Base-by-base conservation (phyloP, 2,113 vertebrate genomes). In the Pseudolaguvia tuberculata region DNA sequence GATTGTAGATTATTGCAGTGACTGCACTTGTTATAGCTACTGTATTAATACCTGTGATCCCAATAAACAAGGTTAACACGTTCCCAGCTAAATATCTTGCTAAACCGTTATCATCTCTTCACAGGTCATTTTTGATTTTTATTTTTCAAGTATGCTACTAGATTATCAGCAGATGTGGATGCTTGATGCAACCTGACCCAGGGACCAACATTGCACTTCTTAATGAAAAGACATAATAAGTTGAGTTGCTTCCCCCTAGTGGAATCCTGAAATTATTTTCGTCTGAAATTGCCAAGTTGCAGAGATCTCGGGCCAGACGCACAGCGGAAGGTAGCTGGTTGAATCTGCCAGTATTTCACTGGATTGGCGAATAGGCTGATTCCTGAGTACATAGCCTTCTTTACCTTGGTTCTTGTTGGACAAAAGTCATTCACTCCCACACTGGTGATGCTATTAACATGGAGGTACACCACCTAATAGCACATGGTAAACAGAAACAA, bases 291-390 rank as follows among this genome's bases (percentile, higher is more conserved):
- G 7, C 93, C 96, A 0, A 99, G 90, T 7, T 99, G 97, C 56
- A 99, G 88, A 0, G 94, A 95, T 75, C 94, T 93, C 81, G 92
- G 89, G 57, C 92, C 90, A 20, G 92, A 84, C 74, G 94, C 93
- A 79, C 97, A 99, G 14, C 96, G 95, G 79, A 98, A 99, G 3
- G 95, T 91, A 47, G 91, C 91, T 0, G 97, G 96, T 83, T 94
- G 93, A 31, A 99, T 87, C 83, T 96, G 90, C 96, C 94, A 94
- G 86, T 95, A 94, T 82, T 96, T 98, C 9, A 98, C 89, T 0
- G 95, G 94, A 58, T 99, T 99, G 53, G 94, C 93, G 77, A 94
- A 99, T 84, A 99, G 92, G 72, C 96, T 99, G 85, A 99, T 98
- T 58, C 93, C 94, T 0, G 90, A 94, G 82, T 95, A 98, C 71